Percentiles rank a stretch among this genome's conserved stretches.
Evolutionary conservation across 2,888 invertebrate species (phyloP).

Genomic region (Synergus umbraculus): DNA sequence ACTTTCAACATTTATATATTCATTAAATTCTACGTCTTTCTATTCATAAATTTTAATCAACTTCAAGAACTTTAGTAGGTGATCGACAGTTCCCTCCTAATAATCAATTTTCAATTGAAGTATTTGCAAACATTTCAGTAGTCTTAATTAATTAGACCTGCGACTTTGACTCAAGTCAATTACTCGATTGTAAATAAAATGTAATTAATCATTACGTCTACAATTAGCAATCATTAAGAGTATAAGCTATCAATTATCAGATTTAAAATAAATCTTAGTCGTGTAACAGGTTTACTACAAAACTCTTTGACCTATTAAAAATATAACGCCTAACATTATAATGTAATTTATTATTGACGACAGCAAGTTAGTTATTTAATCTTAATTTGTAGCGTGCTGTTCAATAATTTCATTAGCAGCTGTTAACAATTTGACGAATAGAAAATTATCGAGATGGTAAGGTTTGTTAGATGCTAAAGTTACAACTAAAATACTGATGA

Average conservation of each 20-base stretch:
- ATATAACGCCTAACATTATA: conserved; percentile 3
- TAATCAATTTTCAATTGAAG: neutral
- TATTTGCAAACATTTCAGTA: neutral
- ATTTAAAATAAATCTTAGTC: neutral
- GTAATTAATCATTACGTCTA: conserved; percentile 18
- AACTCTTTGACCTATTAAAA: conserved; percentile 20
- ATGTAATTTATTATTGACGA: conserved; percentile 11
- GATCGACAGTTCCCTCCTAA: neutral
- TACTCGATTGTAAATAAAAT: conserved; percentile 18
- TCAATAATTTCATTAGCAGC: neutral
- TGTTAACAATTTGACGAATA: neutral
- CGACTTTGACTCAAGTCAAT: neutral
- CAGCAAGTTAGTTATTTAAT: neutral
- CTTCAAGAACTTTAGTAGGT: neutral
- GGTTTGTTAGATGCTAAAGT: neutral
- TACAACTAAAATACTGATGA: neutral
- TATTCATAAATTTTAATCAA: neutral
- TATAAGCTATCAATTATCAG: conserved; percentile 19
- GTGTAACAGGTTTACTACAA: conserved; percentile 24
- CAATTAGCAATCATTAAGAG: conserved; percentile 12
- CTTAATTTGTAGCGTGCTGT: neutral
- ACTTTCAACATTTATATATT: neutral
- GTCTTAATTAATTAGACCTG: conserved; percentile 3
- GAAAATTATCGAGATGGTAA: neutral
- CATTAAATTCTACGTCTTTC: neutral